These are phyloP conservation scores for Tipula confusa DNA, from an alignment of 2,888 invertebrate genomes.

Conservation along the genomic window DNA sequence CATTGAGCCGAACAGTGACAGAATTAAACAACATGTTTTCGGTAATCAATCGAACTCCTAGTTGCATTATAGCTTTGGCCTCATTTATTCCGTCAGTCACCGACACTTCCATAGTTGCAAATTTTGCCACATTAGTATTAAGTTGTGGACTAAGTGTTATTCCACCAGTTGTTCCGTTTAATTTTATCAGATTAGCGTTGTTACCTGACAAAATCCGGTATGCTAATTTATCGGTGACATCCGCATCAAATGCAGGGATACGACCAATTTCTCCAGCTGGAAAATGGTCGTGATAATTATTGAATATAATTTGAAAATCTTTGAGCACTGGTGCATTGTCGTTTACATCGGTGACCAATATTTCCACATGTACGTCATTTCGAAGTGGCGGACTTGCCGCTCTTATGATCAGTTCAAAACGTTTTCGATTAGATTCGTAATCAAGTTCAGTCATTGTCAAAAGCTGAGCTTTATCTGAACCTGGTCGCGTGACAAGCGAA, in stretches of 20 bases:
- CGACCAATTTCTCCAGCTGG: slow-evolving; percentile 87
- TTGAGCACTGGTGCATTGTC: slow-evolving; percentile 90
- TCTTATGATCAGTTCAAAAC: slow-evolving; percentile 80
- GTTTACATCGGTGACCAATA: slow-evolving; percentile 88
- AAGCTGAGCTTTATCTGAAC: slow-evolving; percentile 80
- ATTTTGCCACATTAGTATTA: slow-evolving; percentile 91
- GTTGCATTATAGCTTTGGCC: slow-evolving; percentile 86
- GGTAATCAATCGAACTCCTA: slow-evolving; percentile 84
- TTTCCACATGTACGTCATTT: slow-evolving; percentile 82
- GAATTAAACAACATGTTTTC: slow-evolving; percentile 93
- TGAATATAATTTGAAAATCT: slow-evolving; percentile 91
- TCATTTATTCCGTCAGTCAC: slow-evolving; percentile 93
- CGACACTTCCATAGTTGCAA: slow-evolving; percentile 89
- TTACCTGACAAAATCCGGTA: slow-evolving; percentile 87
- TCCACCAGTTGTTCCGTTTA: slow-evolving; percentile 79
- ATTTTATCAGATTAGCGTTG: slow-evolving; percentile 80
- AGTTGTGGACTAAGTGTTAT: slow-evolving; percentile 85
- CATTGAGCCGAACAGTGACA: slow-evolving; percentile 85
- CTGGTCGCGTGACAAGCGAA: slow-evolving; percentile 72
- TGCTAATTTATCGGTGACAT: slow-evolving; percentile 77
- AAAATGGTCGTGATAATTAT: slow-evolving; percentile 91
- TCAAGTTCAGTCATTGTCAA: slow-evolving; percentile 88
- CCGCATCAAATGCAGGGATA: slow-evolving; percentile 92
- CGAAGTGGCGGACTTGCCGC: slow-evolving; percentile 88
- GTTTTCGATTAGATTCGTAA: slow-evolving; percentile 90